A percentile compares a stretch with the other conserved stretches of the same genome.
These are phyloP conservation scores for Brachionus sp. DNA, from an alignment of 1,140 invertebrate genomes.

Conservation along the genomic window DNA sequence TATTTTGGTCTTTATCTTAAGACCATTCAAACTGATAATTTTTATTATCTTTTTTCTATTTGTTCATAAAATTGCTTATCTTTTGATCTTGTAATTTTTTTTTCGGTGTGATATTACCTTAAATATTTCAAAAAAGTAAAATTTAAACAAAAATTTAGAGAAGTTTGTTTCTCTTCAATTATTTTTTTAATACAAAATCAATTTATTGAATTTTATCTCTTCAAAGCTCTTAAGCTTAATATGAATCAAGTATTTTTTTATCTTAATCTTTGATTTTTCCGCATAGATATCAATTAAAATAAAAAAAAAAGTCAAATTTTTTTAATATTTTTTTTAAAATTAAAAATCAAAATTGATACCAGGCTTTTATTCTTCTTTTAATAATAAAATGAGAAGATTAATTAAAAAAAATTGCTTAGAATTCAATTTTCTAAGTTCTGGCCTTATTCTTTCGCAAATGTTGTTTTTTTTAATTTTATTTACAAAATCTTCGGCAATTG, in stretches of 20 bases:
- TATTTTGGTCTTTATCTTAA: neutral
- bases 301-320: neutral
- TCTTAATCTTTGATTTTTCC: neutral
- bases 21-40: neutral
- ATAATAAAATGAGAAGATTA: neutral
- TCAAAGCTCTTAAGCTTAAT: neutral
- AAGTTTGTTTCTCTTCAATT: neutral
- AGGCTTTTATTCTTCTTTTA: neutral
- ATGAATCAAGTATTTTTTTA: neutral
- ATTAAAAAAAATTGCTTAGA: neutral
- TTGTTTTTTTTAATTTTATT: neutral
- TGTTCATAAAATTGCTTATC: neutral
- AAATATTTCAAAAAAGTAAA: neutral
- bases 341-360: neutral
- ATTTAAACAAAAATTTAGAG: neutral
- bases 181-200: neutral
- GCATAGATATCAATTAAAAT: neutral
- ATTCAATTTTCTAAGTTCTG: neutral
- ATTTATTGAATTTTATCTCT: neutral
- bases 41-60: neutral
- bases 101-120: neutral
- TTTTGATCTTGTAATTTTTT: neutral
- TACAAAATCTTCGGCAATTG: neutral
- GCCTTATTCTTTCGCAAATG: neutral
- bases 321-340: neutral